phyloP scores from a whole-genome alignment of 1,140 invertebrate genomes.

The Papilio glaucus region DNA sequence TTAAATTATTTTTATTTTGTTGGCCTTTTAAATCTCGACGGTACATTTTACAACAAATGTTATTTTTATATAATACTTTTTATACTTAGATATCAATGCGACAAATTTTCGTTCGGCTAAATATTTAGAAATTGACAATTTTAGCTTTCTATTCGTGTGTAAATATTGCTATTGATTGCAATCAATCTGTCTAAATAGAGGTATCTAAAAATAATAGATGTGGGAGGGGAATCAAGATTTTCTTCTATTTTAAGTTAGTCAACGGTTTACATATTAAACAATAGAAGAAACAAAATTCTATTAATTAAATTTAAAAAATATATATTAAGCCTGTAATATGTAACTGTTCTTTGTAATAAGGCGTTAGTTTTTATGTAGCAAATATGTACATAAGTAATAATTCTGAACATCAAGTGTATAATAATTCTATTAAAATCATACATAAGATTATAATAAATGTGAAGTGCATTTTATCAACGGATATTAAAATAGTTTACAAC shows the following conservation, averaged over 20 bases:
- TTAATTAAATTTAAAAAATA: too few species aligned
- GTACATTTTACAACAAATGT: slow-evolving; percentile 80
- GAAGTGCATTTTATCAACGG: too few species aligned
- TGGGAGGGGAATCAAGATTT: neutral
- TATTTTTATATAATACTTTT: slow-evolving; percentile 52
- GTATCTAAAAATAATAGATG: neutral
- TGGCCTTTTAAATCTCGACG: slow-evolving; percentile 78
- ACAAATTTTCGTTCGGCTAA: slow-evolving; percentile 72
- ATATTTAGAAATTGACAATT: slow-evolving; percentile 79
- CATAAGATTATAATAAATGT: too few species aligned
- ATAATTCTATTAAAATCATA: too few species aligned
- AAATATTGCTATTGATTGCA: slow-evolving; percentile 43
- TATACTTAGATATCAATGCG: slow-evolving; percentile 71
- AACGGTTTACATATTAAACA: neutral
- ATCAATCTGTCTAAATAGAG: slow-evolving; percentile 13
- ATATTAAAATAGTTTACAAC: too few species aligned
- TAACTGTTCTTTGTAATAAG: too few species aligned
- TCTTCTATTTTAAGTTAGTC: neutral
- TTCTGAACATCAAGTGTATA: too few species aligned
- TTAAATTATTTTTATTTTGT: slow-evolving; percentile 71
- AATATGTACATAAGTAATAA: too few species aligned
- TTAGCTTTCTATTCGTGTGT: slow-evolving; percentile 66
- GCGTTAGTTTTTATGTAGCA: too few species aligned
- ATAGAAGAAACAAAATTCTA: neutral
- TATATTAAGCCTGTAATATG: too few species aligned